Evolutionary conservation across 2,113 vertebrate genomes (phyloP).

Genomic region (Rhineura floridana): DNA sequence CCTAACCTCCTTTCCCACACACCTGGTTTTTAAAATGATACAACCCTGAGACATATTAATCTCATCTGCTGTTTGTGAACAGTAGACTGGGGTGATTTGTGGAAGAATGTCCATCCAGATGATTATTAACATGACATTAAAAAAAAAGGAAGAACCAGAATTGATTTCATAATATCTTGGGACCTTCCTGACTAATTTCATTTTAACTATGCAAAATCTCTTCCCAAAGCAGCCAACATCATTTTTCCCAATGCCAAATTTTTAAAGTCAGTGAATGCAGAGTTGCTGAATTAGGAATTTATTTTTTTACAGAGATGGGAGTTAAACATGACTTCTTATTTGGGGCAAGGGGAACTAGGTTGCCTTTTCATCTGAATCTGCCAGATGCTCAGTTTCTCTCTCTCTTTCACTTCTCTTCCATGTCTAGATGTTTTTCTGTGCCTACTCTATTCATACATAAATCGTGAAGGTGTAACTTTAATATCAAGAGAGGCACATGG

Average conservation of each 20-base stretch:
- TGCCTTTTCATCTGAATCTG: constrained; percentile 49
- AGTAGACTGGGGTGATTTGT: constrained; percentile 23
- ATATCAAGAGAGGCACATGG: too few species aligned
- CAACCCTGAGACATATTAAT: background rate
- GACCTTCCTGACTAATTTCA: constrained; percentile 61
- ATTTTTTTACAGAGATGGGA: constrained; percentile 41
- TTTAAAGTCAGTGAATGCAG: constrained; percentile 41
- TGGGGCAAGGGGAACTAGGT: constrained; percentile 31
- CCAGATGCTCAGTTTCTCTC: constrained; percentile 29
- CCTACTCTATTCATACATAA: background rate
- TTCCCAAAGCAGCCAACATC: constrained; percentile 45
- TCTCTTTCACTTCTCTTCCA: constrained; percentile 28
- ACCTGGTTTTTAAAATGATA: background rate
- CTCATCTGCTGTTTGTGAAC: background rate
- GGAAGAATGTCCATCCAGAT: constrained; percentile 64
- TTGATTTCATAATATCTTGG: constrained; percentile 62
- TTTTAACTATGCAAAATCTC: constrained; percentile 56
- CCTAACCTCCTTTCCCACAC: too few species aligned
- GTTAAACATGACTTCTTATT: constrained; percentile 61
- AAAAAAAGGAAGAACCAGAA: constrained; percentile 35
- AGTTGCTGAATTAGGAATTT: constrained; percentile 59
- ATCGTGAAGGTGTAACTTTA: too few species aligned
- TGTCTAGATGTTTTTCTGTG: constrained; percentile 22
- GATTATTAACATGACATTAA: constrained; percentile 44
- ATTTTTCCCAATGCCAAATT: constrained; percentile 45